phyloP scores from a whole-genome alignment of 2,888 invertebrate genomes.

The Chaetogeoica ovagalla region DNA sequence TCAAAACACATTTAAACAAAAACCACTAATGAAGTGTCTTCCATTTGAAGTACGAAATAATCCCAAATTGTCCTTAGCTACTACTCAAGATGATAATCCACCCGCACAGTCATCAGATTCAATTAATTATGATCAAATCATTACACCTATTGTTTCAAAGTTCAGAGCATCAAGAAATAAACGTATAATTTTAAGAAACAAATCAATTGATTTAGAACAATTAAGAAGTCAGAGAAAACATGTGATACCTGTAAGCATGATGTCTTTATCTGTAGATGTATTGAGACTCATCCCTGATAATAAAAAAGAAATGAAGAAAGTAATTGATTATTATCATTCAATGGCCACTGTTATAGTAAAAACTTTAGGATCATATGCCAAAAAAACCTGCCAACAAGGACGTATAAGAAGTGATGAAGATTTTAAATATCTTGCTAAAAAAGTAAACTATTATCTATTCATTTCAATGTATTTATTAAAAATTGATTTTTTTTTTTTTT shows the following conservation, averaged over 20 bases:
- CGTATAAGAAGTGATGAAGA: slow-evolving; percentile 87
- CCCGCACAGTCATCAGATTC: background rate
- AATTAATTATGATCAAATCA: slow-evolving; percentile 12
- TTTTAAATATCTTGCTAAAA: slow-evolving; percentile 91
- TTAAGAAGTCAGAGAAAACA: slow-evolving; percentile 28
- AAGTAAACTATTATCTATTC: slow-evolving; percentile 74
- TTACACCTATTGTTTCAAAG: slow-evolving; percentile 34
- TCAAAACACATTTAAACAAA: slow-evolving; percentile 21
- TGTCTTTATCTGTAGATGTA: slow-evolving; percentile 36
- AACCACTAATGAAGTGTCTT: slow-evolving; percentile 45
- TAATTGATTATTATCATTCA: slow-evolving; percentile 50
- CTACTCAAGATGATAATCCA: background rate
- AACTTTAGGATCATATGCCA: slow-evolving; percentile 85
- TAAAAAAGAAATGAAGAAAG: slow-evolving; percentile 37
- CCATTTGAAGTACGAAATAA: slow-evolving; percentile 38
- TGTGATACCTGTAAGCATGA: slow-evolving; percentile 37
- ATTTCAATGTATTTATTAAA: slow-evolving; percentile 64
- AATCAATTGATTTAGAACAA: background rate
- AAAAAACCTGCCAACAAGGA: slow-evolving; percentile 80
- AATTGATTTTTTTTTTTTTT: slow-evolving; percentile 43
- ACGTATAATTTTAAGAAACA: background rate
- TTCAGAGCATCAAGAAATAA: slow-evolving; percentile 30
- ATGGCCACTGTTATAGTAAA: slow-evolving; percentile 77
- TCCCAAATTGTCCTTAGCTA: slow-evolving; percentile 17
- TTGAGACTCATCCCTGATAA: slow-evolving; percentile 44